Evolutionary conservation across 2,888 invertebrate species (phyloP).

Genomic region (Strigamia maritima): DNA sequence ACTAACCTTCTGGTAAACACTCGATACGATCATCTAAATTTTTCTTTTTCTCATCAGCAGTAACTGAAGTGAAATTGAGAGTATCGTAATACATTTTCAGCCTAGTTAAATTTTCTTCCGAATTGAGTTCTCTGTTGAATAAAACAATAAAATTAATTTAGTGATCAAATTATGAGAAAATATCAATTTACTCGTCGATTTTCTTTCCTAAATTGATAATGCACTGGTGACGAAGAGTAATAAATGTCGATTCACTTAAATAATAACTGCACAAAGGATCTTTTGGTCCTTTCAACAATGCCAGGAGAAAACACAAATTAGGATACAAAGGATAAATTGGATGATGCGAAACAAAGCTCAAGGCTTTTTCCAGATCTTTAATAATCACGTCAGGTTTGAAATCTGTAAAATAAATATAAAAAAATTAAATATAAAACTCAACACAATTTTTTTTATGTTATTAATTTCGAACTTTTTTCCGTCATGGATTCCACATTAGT

Average conservation of each 20-base stretch:
- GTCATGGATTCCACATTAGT: neutral
- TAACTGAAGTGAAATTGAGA: neutral
- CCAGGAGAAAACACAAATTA: neutral
- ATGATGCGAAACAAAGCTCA: neutral
- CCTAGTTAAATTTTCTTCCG: neutral
- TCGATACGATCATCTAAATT: neutral
- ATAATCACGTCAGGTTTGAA: neutral
- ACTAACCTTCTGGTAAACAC: neutral
- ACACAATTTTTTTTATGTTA: neutral
- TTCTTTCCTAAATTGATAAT: slow-evolving; percentile 2
- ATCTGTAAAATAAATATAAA: neutral
- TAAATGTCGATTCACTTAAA: neutral
- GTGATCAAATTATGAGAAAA: neutral
- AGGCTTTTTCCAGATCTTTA: neutral
- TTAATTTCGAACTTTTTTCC: neutral
- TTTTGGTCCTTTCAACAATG: neutral
- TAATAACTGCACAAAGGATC: neutral
- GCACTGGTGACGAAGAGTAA: neutral
- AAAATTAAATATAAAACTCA: neutral
- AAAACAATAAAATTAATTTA: neutral
- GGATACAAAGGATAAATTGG: slow-evolving; percentile 7
- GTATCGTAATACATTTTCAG: neutral
- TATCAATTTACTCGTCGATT: neutral
- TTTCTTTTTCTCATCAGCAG: neutral
- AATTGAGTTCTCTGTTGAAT: neutral